phyloP scores from a whole-genome alignment of 1,140 invertebrate genomes.

The Drosophila tani region DNA sequence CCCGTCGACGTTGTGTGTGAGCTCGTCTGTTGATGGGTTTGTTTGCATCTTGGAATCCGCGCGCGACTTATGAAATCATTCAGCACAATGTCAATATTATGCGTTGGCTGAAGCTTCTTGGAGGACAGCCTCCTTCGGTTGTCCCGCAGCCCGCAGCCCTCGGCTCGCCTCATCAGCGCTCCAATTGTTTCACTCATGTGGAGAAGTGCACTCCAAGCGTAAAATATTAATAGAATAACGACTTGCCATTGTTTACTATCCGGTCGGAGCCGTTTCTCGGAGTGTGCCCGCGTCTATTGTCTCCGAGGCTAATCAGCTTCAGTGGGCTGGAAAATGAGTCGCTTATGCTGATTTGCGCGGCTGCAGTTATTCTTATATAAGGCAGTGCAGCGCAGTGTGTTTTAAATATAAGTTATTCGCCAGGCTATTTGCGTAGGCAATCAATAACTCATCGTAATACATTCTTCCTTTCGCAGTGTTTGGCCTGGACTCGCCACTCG shows the following conservation, averaged over 20 bases:
- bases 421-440: background rate
- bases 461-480: constrained; percentile 87
- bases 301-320: constrained; percentile 45
- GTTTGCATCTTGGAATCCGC: constrained; percentile 44
- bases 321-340: constrained; percentile 73
- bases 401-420: constrained; percentile 28
- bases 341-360: constrained; percentile 51
- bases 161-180: constrained; percentile 65
- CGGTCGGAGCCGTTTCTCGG: constrained; percentile 30
- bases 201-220: constrained; percentile 75
- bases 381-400: constrained; percentile 23
- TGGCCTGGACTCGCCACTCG: constrained; percentile 89
- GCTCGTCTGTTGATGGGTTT: constrained; percentile 23
- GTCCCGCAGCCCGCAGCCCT: constrained; percentile 17
- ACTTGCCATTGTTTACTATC: constrained; percentile 75
- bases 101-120: constrained; percentile 35
- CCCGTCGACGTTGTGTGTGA: constrained; percentile 6
- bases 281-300: constrained; percentile 52
- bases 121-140: constrained; percentile 3
- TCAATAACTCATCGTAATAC: constrained; percentile 7
- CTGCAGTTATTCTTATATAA: constrained; percentile 53
- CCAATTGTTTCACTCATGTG: constrained; percentile 83
- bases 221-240: constrained; percentile 84
- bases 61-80: constrained; percentile 77
- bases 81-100: constrained; percentile 72